Percentiles rank a stretch among this genome's conserved stretches.
Evolutionary conservation across 2,888 invertebrate genomes (phyloP).

Genomic region (Cordylochernes scorpioides): DNA sequence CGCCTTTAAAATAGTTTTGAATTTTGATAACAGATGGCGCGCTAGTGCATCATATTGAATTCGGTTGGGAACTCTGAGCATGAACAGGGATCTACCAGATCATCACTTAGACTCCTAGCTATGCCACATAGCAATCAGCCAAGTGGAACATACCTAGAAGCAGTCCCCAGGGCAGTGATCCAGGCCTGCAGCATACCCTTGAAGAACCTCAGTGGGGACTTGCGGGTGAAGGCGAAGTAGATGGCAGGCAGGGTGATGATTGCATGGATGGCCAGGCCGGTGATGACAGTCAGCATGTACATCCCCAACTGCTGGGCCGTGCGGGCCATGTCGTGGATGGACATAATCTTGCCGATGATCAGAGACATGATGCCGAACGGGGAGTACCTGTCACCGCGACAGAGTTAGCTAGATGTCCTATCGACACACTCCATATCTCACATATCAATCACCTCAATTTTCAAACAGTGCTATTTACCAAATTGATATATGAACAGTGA

Average conservation of each 20-base stretch:
- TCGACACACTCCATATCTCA: too few relatives aligned
- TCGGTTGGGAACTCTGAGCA: too few relatives aligned
- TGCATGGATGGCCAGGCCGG: conserved; percentile 32
- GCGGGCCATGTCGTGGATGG: conserved; percentile 30
- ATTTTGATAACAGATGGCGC: too few relatives aligned
- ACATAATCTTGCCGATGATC: conserved; percentile 37
- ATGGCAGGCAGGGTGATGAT: conserved; percentile 31
- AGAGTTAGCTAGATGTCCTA: too few relatives aligned
- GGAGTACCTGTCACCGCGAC: conserved; percentile 38
- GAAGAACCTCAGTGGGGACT: conserved; percentile 31
- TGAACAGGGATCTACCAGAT: not conserved
- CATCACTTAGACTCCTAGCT: not conserved
- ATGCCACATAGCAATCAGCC: not conserved
- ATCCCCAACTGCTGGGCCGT: conserved; percentile 34
- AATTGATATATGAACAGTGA: too few relatives aligned
- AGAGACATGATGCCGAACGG: conserved; percentile 39
- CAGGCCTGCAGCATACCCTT: conserved; percentile 37
- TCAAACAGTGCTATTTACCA: too few relatives aligned
- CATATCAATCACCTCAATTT: too few relatives aligned
- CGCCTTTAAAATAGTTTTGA: too few relatives aligned
- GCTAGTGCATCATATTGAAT: too few relatives aligned
- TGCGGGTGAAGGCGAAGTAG: conserved; percentile 31
- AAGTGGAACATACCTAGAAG: conserved; percentile 29
- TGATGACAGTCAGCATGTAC: conserved; percentile 32
- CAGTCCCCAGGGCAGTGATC: conserved; percentile 37